A percentile compares a stretch with the other conserved stretches of the same genome.
phyloP scores from a whole-genome alignment of 2,888 invertebrate genomes.

The Uloborus plumipes region DNA sequence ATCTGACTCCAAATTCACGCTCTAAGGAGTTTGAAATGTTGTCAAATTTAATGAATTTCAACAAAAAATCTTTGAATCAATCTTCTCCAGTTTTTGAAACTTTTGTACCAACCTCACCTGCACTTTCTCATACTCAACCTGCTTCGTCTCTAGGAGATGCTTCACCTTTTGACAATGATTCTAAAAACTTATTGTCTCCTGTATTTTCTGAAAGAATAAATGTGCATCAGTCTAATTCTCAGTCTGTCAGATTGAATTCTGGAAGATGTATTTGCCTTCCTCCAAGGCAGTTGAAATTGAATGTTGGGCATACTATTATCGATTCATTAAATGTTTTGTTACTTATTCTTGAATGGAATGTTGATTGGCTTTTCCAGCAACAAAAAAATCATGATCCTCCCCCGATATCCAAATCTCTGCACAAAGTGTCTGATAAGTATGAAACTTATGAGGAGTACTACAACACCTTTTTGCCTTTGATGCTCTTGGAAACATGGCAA shows the following conservation, averaged over 20 bases:
- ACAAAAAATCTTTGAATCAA: too few species aligned
- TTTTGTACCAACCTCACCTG: too few species aligned
- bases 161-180: not conserved
- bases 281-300: conserved; percentile 26
- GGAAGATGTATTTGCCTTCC: conserved; percentile 29
- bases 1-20: too few species aligned
- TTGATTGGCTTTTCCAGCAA: conserved; percentile 65
- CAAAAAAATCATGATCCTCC: conserved; percentile 42
- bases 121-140: too few species aligned
- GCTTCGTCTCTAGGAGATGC: not conserved
- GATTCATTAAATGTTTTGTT: conserved; percentile 33
- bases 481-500: conserved; percentile 59
- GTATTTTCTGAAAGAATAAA: not conserved
- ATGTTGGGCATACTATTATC: conserved; percentile 36
- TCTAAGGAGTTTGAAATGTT: too few species aligned
- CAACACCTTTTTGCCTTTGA: conserved; percentile 46
- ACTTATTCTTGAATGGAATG: conserved; percentile 66
- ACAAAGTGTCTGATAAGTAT: conserved; percentile 35
- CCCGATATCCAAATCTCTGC: conserved; percentile 21
- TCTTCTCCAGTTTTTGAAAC: too few species aligned
- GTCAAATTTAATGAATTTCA: too few species aligned
- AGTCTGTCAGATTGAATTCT: not conserved
- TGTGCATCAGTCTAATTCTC: not conserved
- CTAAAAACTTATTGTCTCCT: not conserved
- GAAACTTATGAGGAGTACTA: conserved; percentile 46